Evolutionary conservation across 1,140 invertebrate species (phyloP).

Genomic region (Bathynomus jamesi): DNA sequence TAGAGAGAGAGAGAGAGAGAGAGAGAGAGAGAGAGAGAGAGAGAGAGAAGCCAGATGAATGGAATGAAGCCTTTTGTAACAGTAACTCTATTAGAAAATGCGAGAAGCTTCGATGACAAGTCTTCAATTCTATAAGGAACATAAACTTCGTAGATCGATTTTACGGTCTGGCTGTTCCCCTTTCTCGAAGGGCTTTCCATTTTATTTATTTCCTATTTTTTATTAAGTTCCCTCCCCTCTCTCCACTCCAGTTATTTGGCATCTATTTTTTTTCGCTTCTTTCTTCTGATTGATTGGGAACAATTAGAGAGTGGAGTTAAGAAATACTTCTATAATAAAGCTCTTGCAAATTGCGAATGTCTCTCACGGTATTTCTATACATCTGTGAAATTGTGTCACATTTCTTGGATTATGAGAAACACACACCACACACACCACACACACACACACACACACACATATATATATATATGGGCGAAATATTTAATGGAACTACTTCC

Average conservation of each 20-base stretch:
- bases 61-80: no score
- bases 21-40: no score
- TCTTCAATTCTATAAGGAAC: neutral
- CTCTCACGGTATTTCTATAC: no score
- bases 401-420: no score
- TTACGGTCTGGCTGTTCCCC: neutral
- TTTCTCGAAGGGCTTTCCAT: neutral
- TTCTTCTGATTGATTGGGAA: neutral
- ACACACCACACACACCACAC: no score
- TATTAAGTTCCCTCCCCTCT: neutral
- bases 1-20: no score
- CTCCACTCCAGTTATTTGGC: neutral
- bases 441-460: no score
- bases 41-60: no score
- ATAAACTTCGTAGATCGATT: neutral
- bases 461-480: no score
- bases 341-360: no score
- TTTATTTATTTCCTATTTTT: conserved; percentile 1
- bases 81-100: neutral
- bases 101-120: neutral
- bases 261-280: neutral
- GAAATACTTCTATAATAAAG: neutral
- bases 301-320: neutral
- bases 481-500: no score
- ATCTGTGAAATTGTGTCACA: no score